phyloP scores from a whole-genome alignment of 2,797 vertebrate species.

The Danio choprae region DNA sequence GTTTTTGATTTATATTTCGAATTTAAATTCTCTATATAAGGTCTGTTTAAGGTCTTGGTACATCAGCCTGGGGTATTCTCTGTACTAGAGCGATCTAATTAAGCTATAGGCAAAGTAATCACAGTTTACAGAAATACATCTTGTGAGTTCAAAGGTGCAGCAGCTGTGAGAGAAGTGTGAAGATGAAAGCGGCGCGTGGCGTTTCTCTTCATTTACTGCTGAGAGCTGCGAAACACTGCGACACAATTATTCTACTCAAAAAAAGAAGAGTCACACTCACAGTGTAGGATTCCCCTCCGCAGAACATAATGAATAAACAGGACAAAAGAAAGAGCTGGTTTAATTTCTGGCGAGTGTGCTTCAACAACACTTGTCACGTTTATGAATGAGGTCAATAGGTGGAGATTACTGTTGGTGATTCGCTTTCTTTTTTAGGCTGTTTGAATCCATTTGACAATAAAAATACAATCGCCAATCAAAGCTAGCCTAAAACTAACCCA shows the following conservation, averaged over 20 bases:
- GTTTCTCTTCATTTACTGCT: slow-evolving; percentile 13
- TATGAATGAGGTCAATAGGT: too few relatives aligned
- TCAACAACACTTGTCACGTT: too few relatives aligned
- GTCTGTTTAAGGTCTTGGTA: neutral
- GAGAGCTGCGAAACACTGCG: slow-evolving; percentile 21
- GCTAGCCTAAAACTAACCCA: too few relatives aligned
- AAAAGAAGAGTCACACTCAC: slow-evolving; percentile 22
- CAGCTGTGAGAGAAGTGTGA: slow-evolving; percentile 30
- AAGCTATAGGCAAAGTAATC: slow-evolving; percentile 11
- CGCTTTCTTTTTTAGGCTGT: too few relatives aligned
- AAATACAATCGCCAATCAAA: too few relatives aligned
- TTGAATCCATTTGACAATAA: too few relatives aligned
- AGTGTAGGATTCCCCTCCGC: slow-evolving; percentile 42
- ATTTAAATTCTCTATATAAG: too few relatives aligned
- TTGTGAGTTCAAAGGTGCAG: slow-evolving; percentile 21
- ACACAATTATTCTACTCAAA: slow-evolving; percentile 20
- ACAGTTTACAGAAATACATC: slow-evolving; percentile 13
- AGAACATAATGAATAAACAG: slow-evolving; percentile 17
- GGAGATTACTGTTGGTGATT: too few relatives aligned
- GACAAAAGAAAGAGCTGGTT: slow-evolving; percentile 4
- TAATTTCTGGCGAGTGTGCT: neutral
- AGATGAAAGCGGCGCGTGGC: slow-evolving; percentile 31
- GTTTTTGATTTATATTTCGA: too few relatives aligned
- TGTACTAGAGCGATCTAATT: neutral
- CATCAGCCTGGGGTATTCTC: neutral